Evolutionary conservation across 1,140 invertebrate species (phyloP), one percentile per base, ranked within the genome.

Genomic region (Philopotamus ludificatus): DNA sequence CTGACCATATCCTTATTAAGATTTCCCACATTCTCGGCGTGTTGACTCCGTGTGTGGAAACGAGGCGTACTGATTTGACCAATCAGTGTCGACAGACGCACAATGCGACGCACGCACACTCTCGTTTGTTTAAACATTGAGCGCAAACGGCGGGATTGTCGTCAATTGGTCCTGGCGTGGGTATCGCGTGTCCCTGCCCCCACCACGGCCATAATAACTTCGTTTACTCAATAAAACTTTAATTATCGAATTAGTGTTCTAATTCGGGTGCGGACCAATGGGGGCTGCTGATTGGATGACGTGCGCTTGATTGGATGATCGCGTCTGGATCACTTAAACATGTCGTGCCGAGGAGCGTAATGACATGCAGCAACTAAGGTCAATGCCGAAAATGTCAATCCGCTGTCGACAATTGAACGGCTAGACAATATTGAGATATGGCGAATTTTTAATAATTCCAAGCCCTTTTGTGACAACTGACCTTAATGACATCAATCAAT

Each of bases 1-100:
- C 53, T 55, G 41, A 55, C 53, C 41, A 57, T 57, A 57, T 57
- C 54, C 54, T 57, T 57, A 57, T 57, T 57, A 57, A 57, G 34
- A 42, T 42, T 57, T 57, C 34, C 54, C 54, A 57, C 26, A 57
- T 57, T 57, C 54, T 57, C 20, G 1, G 9, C n/a, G 22, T 53
- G 50, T 53, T 10, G n/a, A 18, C 15, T 49, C 9, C n/a, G 20
- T 50, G 23, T 50, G 21, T 53, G 28, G 20, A 53, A 12, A 22
- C 23, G 53, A 22, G 26, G 10, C 16, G 53, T 34, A 15, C n/a
- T 12, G 28, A 57, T 57, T 57, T 57, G 34, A 28, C 51, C 51
- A 54, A 54, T 34, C 25, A 4, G 21, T 16, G 51, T 39, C 34
- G 34, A 39, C n/a, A n/a, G n/a, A 8, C 34, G n/a, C n/a, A n/a